Evolutionary conservation across 1,140 invertebrate species (phyloP), one percentile per base, ranked within the genome.

Genomic region (Drosophila willistoni): DNA sequence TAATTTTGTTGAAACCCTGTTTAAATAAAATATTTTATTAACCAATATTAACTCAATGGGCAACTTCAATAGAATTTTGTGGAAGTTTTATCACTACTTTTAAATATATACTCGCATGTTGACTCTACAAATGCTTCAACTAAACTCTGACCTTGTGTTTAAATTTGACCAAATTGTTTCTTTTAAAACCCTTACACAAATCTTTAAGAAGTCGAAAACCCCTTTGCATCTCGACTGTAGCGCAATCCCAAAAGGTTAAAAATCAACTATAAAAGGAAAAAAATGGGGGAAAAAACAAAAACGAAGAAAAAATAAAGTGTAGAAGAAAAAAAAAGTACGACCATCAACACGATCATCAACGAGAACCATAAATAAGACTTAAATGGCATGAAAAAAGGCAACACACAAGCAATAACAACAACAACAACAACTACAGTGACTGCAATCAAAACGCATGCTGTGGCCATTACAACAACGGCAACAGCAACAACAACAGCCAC

Each of bases 261-360:
- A 57, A 41, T 62, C 70, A 60, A 71, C 61, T 47, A 64, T 42
- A 62, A 70, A 64, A 34, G 44, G 69, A 63, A 60, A 64, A 57
- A 73, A 76, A 73, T 1, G 34, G 34, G 10, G 34, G 34, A 55
- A 79, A 68, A 80, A 29, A 68, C 57, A 77, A 78, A 64, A 77
- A 78, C 25, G 13, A 56, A 36, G 7, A 57, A 61, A 57, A 61
- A 77, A 78, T 55, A 77, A 77, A 71, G 71, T 76, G 73, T 71
- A 75, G 56, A 57, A 54, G 29, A 6, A 57, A 75, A 71, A 71
- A 77, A 77, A 71, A 77, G 74, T 77, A 86, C 77, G 77, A 86
- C 83, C 83, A 86, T 86, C 83, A 86, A 87, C 83, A 86, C 83
- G 83, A 86, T 87, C 83, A 86, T 87, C 83, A 86, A 87, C 83